These are phyloP conservation scores for Nasonovia ribisnigri DNA, from an alignment of 2,888 invertebrate genomes.

Conservation along the genomic window DNA sequence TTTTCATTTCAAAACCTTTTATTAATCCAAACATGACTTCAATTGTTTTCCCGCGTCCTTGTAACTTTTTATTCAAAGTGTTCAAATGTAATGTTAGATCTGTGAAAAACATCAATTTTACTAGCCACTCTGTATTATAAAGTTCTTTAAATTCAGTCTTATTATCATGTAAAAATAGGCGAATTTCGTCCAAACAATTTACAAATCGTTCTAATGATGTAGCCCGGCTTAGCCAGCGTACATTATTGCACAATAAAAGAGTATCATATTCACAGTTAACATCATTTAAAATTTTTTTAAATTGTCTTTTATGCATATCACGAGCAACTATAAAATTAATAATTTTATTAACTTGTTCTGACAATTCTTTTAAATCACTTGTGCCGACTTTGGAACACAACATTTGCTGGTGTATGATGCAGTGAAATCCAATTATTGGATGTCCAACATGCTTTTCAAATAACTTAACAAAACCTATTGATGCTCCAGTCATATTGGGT, in stretches of 20 bases:
- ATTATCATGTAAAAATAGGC: slow-evolving; percentile 35
- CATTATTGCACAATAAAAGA: not conserved
- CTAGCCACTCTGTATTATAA: too few relatives aligned
- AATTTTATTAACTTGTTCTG: not conserved
- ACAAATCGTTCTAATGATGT: slow-evolving; percentile 26
- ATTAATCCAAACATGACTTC: not conserved
- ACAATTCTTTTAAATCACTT: not conserved
- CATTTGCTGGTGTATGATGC: too few relatives aligned
- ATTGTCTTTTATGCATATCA: too few relatives aligned
- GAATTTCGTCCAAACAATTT: slow-evolving; percentile 39
- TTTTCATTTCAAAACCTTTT: not conserved
- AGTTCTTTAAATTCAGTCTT: slow-evolving; percentile 11
- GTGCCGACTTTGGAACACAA: too few relatives aligned
- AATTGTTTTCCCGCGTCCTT: slow-evolving; percentile 20
- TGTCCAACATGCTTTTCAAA: too few relatives aligned
- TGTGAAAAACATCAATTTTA: not conserved
- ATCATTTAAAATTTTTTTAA: not conserved
- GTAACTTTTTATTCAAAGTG: slow-evolving; percentile 38
- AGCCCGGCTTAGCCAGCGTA: slow-evolving; percentile 7
- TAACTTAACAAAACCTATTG: too few relatives aligned
- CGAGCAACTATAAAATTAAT: too few relatives aligned
- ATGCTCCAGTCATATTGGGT: too few relatives aligned
- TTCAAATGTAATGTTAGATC: slow-evolving; percentile 38
- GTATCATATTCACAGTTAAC: slow-evolving; percentile 17
- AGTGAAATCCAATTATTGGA: too few relatives aligned